A percentile compares a stretch with the other conserved stretches of the same genome.
phyloP scores from a whole-genome alignment of 1,140 invertebrate species.

The Nasonia longicornis region DNA sequence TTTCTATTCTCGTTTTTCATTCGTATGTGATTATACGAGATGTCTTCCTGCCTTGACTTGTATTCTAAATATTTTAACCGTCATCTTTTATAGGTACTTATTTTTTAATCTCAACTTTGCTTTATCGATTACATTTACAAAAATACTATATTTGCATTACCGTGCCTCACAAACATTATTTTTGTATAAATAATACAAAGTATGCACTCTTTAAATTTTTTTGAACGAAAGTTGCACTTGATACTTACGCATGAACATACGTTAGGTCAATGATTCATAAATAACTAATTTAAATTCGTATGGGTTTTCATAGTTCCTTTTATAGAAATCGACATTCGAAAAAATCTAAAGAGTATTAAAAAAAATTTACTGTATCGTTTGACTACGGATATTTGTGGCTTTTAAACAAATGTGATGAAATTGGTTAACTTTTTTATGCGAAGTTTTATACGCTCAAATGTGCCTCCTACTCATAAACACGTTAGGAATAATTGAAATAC shows the following conservation, averaged over 20 bases:
- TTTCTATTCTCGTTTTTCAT: slow-evolving; percentile 9
- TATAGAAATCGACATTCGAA: not conserved
- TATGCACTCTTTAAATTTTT: slow-evolving; percentile 28
- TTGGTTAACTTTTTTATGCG: not conserved
- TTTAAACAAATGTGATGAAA: not conserved
- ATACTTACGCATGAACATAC: not conserved
- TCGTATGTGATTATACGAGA: slow-evolving; percentile 1
- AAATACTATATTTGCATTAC: not conserved
- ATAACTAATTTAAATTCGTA: not conserved
- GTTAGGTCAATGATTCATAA: not conserved
- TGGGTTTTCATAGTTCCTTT: not conserved
- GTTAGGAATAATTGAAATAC: not conserved
- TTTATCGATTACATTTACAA: slow-evolving; percentile 21
- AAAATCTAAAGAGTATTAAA: not conserved
- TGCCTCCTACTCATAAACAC: not conserved
- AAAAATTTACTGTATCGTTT: not conserved
- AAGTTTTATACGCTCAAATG: not conserved
- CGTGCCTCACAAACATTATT: not conserved
- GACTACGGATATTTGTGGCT: not conserved
- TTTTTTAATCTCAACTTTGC: not conserved
- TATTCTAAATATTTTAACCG: not conserved
- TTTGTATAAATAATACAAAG: slow-evolving; percentile 23
- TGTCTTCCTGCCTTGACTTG: slow-evolving; percentile 3
- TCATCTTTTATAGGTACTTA: not conserved
- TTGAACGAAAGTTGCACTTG: not conserved